Conservation (phyloP, 2,797 vertebrate genomes). For the Coracias cyanogaster region DNA sequence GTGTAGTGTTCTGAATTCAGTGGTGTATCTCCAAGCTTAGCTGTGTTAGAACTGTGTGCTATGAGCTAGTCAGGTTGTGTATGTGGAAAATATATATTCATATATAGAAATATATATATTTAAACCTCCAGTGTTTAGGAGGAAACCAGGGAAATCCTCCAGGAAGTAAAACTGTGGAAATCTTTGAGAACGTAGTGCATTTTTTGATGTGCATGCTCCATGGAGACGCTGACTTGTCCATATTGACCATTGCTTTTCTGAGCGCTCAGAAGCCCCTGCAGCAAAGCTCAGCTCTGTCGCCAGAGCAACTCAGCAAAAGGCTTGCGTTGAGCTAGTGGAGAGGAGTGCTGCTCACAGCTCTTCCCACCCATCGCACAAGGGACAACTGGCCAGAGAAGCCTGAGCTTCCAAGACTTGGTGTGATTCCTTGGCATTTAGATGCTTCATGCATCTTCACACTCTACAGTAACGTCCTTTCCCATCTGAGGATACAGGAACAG, state of each 20-base stretch:
- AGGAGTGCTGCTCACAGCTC: neutral
- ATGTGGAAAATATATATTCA: constrained; percentile 51
- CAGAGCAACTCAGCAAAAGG: neutral
- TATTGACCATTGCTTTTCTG: constrained; percentile 6
- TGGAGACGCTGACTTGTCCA: constrained; percentile 26
- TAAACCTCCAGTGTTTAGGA: constrained; percentile 48
- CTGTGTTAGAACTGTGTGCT: constrained; percentile 74
- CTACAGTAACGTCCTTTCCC: neutral
- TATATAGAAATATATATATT: constrained; percentile 47
- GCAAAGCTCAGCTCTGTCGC: neutral
- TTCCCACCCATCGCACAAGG: neutral
- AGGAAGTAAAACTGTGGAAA: constrained; percentile 71
- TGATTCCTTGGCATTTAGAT: neutral
- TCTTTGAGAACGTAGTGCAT: constrained; percentile 47
- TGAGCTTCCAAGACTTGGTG: neutral
- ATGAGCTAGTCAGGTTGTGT: constrained; percentile 72
- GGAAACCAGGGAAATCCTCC: constrained; percentile 57
- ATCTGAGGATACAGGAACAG: neutral
- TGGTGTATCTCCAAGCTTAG: constrained; percentile 63
- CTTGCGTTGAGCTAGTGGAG: neutral
- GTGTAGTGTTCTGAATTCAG: constrained; percentile 64
- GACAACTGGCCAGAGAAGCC: neutral
- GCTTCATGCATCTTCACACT: neutral
- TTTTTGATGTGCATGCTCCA: constrained; percentile 37
- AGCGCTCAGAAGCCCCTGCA: constrained; percentile 21